These are phyloP conservation scores for Orchesella flavescens DNA, from an alignment of 2,888 invertebrate species.

Conservation along the genomic window DNA sequence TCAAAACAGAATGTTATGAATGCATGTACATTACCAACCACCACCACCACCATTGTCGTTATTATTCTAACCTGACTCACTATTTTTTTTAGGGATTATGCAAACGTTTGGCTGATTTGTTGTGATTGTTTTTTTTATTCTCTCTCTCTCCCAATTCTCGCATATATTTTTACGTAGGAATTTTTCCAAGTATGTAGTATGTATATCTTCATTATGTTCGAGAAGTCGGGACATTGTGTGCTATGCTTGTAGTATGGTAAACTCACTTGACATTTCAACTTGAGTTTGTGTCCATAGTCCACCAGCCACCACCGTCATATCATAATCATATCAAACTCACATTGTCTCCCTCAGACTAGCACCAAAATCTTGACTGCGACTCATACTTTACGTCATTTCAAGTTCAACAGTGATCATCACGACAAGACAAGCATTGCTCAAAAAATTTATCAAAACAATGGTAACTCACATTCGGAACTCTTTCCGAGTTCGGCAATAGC, in stretches of 20 bases:
- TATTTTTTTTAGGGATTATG: constrained; percentile 37
- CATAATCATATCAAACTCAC: constrained; percentile 9
- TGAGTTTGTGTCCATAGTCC: not conserved
- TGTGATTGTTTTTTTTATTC: constrained; percentile 58
- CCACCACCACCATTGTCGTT: not conserved
- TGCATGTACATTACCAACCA: not conserved
- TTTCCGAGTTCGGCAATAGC: not conserved
- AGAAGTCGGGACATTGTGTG: constrained; percentile 19
- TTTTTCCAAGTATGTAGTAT: too few species aligned
- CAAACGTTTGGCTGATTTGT: constrained; percentile 60
- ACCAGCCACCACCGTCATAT: not conserved
- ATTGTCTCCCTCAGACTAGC: constrained; percentile 29
- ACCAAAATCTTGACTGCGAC: constrained; percentile 51
- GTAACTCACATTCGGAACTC: not conserved
- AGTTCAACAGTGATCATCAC: constrained; percentile 53
- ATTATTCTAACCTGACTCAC: not conserved
- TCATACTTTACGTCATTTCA: constrained; percentile 49
- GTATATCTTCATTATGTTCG: constrained; percentile 8
- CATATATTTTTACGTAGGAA: not conserved
- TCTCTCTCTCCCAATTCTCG: not conserved
- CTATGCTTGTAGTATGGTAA: constrained; percentile 14
- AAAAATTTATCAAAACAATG: too few species aligned
- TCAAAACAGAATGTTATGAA: not conserved
- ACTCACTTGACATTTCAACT: constrained; percentile 44
- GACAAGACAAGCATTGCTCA: not conserved